Conservation (phyloP, 1,140 invertebrate genomes). For the Penaeus japonicus region DNA sequence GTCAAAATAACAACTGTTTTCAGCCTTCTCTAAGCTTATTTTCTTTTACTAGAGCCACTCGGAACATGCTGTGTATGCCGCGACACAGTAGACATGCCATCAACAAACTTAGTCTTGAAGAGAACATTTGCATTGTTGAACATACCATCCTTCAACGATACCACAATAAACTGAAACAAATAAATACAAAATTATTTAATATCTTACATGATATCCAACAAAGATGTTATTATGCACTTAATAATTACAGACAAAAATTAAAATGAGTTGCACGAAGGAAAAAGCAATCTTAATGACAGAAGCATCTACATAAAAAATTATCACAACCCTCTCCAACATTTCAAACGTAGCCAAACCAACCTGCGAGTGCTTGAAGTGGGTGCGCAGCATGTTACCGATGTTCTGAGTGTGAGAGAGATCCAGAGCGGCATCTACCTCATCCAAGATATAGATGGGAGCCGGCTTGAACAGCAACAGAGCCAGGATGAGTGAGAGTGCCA, state of each 20-base stretch:
- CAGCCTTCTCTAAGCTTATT: neutral
- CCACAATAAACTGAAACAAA: constrained; percentile 90
- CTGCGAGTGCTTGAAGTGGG: constrained; percentile 93
- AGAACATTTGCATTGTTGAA: constrained; percentile 99
- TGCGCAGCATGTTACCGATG: constrained; percentile 94
- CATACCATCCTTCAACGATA: constrained; percentile 99
- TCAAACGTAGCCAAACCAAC: constrained; percentile 64
- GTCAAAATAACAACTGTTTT: neutral
- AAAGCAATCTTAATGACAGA: neutral
- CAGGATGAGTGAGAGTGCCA: constrained; percentile 94
- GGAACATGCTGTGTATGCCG: constrained; percentile 69
- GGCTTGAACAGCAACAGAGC: constrained; percentile 97
- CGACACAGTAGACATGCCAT: constrained; percentile 91
- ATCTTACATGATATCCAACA: neutral
- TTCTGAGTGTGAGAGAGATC: constrained; percentile 99
- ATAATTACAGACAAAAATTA: neutral
- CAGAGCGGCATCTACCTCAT: constrained; percentile 98
- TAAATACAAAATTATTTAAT: constrained; percentile 46
- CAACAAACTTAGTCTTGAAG: constrained; percentile 93
- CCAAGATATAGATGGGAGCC: constrained; percentile 97
- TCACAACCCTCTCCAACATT: no score
- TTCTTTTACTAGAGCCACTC: neutral
- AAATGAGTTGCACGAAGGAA: neutral
- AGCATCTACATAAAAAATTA: neutral
- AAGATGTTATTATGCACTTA: neutral